Evolutionary conservation across 2,113 vertebrate genomes (phyloP).

Genomic region (Aegithalos caudatus): DNA sequence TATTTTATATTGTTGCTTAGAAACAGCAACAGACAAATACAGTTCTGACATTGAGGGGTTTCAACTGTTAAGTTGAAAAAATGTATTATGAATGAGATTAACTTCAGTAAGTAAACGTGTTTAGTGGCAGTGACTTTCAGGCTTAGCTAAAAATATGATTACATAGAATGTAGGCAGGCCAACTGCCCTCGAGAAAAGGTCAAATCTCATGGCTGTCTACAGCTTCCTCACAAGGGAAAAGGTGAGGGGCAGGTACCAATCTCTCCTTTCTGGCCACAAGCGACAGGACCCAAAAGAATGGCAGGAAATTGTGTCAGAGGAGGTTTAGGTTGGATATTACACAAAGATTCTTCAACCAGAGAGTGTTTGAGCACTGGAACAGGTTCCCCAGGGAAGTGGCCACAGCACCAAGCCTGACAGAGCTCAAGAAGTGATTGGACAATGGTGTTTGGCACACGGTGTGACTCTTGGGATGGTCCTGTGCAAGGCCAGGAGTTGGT

Average conservation of each 20-base stretch:
- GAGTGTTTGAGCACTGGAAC: background rate
- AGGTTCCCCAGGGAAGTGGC: background rate
- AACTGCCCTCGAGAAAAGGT: background rate
- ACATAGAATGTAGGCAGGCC: background rate
- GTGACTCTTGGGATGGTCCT: background rate
- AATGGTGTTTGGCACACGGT: rapidly evolving
- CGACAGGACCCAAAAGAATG: background rate
- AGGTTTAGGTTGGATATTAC: background rate
- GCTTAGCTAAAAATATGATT: background rate
- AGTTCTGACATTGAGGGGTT: background rate
- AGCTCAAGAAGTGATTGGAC: background rate
- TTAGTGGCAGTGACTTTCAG: background rate
- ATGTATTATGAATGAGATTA: background rate
- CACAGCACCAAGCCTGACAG: background rate
- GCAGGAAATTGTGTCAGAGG: background rate
- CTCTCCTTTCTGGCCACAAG: background rate
- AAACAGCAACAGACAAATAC: background rate
- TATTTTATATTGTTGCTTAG: background rate
- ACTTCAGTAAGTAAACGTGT: background rate
- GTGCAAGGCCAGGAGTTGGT: background rate
- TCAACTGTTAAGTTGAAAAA: background rate
- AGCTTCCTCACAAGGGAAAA: background rate
- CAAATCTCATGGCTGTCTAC: background rate
- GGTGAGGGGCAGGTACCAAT: background rate
- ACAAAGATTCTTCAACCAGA: background rate